Evolutionary conservation across 1,140 invertebrate genomes (phyloP).

Genomic region (Drosophila suzukii): DNA sequence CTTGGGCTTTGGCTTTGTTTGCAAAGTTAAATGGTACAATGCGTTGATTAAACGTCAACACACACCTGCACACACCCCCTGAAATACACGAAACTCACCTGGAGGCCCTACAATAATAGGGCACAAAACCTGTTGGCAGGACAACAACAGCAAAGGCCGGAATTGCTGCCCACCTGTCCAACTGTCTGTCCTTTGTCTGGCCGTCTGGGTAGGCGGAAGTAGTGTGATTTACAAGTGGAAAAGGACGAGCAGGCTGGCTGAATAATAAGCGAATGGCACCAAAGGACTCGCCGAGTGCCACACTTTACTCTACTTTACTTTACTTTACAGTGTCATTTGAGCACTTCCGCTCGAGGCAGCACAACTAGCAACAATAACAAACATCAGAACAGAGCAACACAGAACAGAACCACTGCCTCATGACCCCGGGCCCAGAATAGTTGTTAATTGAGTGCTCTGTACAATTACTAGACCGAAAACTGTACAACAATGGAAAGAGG

Average conservation of each 20-base stretch:
- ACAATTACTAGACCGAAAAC: constrained; percentile 41
- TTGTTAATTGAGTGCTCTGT: constrained; percentile 44
- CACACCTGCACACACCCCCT: constrained; percentile 9
- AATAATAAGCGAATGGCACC: constrained; percentile 58
- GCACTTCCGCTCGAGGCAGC: constrained; percentile 38
- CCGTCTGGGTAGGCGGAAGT: constrained; percentile 58
- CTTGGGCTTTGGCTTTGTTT: constrained; percentile 49
- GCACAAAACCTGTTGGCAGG: constrained; percentile 63
- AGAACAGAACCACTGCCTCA: constrained; percentile 3
- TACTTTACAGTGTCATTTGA: constrained; percentile 43
- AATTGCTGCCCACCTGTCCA: constrained; percentile 23
- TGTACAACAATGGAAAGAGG: constrained; percentile 1
- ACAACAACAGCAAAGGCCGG: constrained; percentile 24
- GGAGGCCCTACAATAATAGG: constrained; percentile 60
- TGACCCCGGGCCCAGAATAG: constrained; percentile 33
- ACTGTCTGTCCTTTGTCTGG: constrained; percentile 39
- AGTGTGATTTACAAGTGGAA: constrained; percentile 76
- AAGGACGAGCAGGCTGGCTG: constrained; percentile 32
- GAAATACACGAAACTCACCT: constrained; percentile 10
- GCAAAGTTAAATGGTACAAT: constrained; percentile 75
- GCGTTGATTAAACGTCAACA: constrained; percentile 78
- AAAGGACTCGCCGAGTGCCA: constrained; percentile 11
- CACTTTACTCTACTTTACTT: constrained; percentile 22
- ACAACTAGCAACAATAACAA: constrained; percentile 5
- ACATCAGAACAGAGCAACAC: constrained; percentile 1